Evolutionary conservation across 2,113 vertebrate genomes (phyloP).

Genomic region (Azemiops feae): DNA sequence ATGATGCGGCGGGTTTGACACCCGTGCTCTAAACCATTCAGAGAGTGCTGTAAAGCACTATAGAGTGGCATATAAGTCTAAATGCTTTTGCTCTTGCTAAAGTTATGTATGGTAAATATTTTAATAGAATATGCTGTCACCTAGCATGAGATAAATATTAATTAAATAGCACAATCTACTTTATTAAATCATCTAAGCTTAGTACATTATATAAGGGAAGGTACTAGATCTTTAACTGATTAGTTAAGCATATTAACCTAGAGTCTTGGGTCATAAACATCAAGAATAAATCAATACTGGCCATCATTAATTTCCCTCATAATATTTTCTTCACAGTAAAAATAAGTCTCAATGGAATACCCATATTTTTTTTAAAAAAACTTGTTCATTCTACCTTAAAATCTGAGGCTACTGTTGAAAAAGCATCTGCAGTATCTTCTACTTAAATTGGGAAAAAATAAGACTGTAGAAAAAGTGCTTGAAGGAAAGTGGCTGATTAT

Average conservation of each 20-base stretch:
- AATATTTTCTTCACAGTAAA: background rate
- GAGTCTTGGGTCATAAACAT: background rate
- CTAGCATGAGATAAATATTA: fast-evolving
- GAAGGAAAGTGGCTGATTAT: background rate
- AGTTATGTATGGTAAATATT: background rate
- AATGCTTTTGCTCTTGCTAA: too few relatives aligned
- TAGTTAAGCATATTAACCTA: background rate
- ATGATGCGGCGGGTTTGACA: too few relatives aligned
- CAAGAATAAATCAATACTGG: background rate
- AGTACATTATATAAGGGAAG: background rate
- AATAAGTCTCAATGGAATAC: background rate
- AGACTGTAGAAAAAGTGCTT: background rate
- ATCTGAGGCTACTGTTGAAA: background rate
- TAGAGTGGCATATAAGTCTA: too few relatives aligned
- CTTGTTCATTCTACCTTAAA: background rate
- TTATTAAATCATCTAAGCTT: background rate
- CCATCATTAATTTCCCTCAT: background rate
- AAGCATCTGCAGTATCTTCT: background rate
- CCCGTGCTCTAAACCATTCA: too few relatives aligned
- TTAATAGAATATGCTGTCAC: background rate
- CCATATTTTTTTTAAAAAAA: background rate
- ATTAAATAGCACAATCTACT: background rate
- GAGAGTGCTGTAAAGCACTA: too few relatives aligned
- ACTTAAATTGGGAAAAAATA: background rate
- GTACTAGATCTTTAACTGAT: background rate